Conservation (phyloP, 2,113 vertebrate genomes). For the Barbus barbus region DNA sequence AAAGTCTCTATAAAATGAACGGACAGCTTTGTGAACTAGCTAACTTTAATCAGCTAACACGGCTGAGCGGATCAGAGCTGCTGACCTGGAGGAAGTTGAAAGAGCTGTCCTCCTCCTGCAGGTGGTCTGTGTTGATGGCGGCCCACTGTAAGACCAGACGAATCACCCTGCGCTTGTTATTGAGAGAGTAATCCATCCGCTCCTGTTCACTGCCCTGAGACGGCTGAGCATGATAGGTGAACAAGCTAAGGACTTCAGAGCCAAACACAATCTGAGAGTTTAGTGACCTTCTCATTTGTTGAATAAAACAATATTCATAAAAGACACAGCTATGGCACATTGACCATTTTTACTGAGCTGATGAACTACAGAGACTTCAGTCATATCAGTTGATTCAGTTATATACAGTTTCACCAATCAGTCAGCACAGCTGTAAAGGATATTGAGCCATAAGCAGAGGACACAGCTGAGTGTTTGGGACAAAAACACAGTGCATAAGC, state of each 20-base stretch:
- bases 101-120: conserved; percentile 88
- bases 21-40: background rate
- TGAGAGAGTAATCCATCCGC: conserved; percentile 93
- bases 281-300: background rate
- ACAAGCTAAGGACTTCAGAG: conserved; percentile 84
- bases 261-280: too few species aligned
- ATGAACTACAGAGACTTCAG: background rate
- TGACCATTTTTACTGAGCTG: background rate
- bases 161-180: conserved; percentile 92
- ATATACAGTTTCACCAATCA: background rate
- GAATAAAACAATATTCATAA: background rate
- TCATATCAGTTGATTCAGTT: too few species aligned
- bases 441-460: conserved; percentile 93
- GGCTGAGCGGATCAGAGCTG: background rate
- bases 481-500: conserved; percentile 96
- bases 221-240: conserved; percentile 92
- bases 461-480: conserved; percentile 91
- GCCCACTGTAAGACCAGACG: conserved; percentile 91
- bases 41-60: background rate
- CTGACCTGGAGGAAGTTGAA: conserved; percentile 89
- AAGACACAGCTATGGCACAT: background rate
- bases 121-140: conserved; percentile 80
- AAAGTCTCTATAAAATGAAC: background rate
- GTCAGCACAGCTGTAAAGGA: conserved; percentile 77
- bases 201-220: conserved; percentile 96